Evolutionary conservation across 2,888 invertebrate species (phyloP), one percentile per base, ranked within the genome.

Genomic region (Latrodectus elegans): DNA sequence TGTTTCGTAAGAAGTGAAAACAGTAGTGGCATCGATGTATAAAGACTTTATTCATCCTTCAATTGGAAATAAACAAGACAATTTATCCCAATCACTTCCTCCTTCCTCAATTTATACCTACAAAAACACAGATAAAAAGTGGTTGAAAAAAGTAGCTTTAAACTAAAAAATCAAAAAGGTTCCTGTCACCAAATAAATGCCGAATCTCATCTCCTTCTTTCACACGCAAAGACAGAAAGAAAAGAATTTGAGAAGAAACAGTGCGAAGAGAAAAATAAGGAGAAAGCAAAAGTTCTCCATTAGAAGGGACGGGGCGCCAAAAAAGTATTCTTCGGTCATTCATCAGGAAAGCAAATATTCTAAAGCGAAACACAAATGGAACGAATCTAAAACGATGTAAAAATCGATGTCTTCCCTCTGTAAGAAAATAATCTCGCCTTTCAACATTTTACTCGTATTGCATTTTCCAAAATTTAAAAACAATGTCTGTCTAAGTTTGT

Each of bases 331-430:
- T 76, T 83, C 71, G 60, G 76, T 71, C 83, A 83, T 83, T 83
- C 76, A 83, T 83, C 83, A 83, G 76, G 70, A 75, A 71, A 83
- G 83, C 83, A 83, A 83, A 83, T 83, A 83, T 83, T 83, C 83
- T 76, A 83, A 83, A 55, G 76, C 71, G 60, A 68, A 76, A 76
- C 76, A 83, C 68, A 76, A 83, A 74, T 38, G 76, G 70, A 71
- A 71, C 64, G 70, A 71, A 76, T 76, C 70, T 75, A 70, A 71
- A 71, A 71, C 60, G 71, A 76, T 64, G 52, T n/a, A 71, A 67
- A 60, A 70, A 83, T 83, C 83, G 83, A 83, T 83, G 60, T 38
- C 49, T 70, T 60, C 26, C 26, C 55, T 64, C 55, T 22, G 51
- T 49, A 51, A 52, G 71, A 83, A 83, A 83, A 76, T 75, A 83